phyloP scores from a whole-genome alignment of 2,888 invertebrate genomes.

The Cabera pusaria region DNA sequence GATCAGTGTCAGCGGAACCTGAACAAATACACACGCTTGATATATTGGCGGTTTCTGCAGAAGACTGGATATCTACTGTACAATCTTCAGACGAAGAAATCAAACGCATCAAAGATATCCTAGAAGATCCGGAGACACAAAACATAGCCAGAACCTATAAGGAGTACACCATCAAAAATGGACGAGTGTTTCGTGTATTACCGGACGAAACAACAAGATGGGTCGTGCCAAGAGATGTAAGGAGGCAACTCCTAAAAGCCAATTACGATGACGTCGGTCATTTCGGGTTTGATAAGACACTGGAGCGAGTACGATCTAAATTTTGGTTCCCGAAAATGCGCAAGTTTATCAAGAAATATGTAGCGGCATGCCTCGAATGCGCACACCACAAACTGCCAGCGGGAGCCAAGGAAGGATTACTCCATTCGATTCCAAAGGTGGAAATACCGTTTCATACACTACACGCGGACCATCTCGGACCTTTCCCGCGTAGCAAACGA shows the following conservation, averaged over 20 bases:
- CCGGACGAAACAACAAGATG: not conserved
- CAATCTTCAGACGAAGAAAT: constrained; percentile 34
- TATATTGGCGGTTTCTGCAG: not conserved
- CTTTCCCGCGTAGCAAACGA: not conserved
- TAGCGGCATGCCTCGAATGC: constrained; percentile 17
- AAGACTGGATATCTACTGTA: constrained; percentile 26
- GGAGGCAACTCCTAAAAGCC: constrained; percentile 39
- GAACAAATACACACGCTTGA: constrained; percentile 1
- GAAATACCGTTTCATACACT: not conserved
- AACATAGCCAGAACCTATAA: not conserved
- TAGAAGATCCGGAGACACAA: too few species aligned
- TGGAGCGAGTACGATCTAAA: not conserved
- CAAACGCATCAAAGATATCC: too few species aligned
- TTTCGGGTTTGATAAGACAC: constrained; percentile 18
- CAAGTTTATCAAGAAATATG: constrained; percentile 6
- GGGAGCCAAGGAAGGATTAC: not conserved
- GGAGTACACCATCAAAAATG: constrained; percentile 1
- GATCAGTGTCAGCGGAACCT: constrained; percentile 8
- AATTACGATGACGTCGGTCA: constrained; percentile 50
- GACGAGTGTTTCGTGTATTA: not conserved
- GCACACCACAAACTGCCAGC: constrained; percentile 2
- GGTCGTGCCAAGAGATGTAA: too few species aligned
- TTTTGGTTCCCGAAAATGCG: constrained; percentile 7
- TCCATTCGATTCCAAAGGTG: not conserved
- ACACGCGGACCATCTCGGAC: not conserved